phyloP scores from a whole-genome alignment of 2,113 vertebrate genomes.

The Irena cyanogastra region DNA sequence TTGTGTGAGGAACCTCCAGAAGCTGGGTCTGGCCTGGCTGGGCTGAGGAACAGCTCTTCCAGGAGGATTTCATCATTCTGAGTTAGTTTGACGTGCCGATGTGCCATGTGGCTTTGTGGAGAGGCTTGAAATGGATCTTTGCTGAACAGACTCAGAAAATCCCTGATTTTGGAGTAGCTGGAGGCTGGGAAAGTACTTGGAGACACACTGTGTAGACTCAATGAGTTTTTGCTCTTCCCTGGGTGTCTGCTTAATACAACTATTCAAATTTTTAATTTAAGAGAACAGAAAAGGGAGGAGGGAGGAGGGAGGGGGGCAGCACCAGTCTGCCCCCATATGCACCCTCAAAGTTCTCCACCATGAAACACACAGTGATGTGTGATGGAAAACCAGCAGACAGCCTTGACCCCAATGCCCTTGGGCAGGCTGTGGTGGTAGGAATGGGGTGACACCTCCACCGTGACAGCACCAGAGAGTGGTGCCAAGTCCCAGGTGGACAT shows the following conservation, averaged over 20 bases:
- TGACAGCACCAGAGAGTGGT: neutral
- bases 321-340: neutral
- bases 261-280: neutral
- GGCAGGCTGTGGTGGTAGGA: fast-evolving
- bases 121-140: neutral
- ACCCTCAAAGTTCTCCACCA: neutral
- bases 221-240: neutral
- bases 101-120: fast-evolving
- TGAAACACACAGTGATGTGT: neutral
- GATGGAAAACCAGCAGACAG: neutral
- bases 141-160: neutral
- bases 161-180: neutral
- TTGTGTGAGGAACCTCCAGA: neutral
- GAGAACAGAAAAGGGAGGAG: neutral
- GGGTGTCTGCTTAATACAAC: neutral
- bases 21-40: neutral
- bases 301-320: neutral
- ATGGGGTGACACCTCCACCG: neutral
- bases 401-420: neutral
- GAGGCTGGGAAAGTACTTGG: neutral
- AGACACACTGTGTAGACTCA: neutral
- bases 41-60: neutral
- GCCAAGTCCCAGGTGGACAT: neutral
- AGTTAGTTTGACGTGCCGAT: neutral
- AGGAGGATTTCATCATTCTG: neutral